Evolutionary conservation across 2,113 vertebrate species (phyloP), one percentile per base, ranked within the genome.

Genomic region (Heterocephalus glaber): DNA sequence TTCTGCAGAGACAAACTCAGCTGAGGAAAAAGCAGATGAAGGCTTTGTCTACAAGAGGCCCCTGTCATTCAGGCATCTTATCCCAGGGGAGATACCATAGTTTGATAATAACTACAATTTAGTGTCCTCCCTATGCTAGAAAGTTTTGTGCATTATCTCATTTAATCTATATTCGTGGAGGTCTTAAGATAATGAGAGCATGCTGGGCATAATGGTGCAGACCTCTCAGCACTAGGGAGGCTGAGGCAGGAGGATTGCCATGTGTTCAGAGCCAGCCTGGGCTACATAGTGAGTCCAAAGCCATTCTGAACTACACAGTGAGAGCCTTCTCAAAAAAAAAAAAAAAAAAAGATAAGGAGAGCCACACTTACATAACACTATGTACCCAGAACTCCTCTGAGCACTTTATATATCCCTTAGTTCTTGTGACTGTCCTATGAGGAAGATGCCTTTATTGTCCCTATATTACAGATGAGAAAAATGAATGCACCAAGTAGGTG

Each of bases 401-500:
- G 47, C 60, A 82, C 58, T 80, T 80, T 74, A 47, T 2, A 24
- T 58, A n/a, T 19, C 28, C 41, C 54, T 85, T 72, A 19, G 20
- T 66, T 66, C 54, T 66, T 54, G 5, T 49, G 38, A 65, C 10
- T 58, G 47, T 28, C 24, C 54, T 66, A 4, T 11, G 60, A 79
- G n/a, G 41, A 16, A 60, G 52, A 24, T 44, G 14, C 26, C 63
- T 61, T 66, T 63, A 35, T 58, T 22, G 68, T 52, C 2, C 26
- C 12, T n/a, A 16, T 47, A 8, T 49, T 68, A 66, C 80, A 47
- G 28, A 12, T 44, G 38, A 72, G 41, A 47, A 80, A 74, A 24
- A 28, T 5, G 3, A 49, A 92, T 0, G 4, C 3, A 20, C 16
- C 38, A 30, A 24, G 38, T 28, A 54, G 19, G 49, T 0, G 11